Conservation (phyloP, 2,797 vertebrate genomes). For the Trichosurus vulpecula region DNA sequence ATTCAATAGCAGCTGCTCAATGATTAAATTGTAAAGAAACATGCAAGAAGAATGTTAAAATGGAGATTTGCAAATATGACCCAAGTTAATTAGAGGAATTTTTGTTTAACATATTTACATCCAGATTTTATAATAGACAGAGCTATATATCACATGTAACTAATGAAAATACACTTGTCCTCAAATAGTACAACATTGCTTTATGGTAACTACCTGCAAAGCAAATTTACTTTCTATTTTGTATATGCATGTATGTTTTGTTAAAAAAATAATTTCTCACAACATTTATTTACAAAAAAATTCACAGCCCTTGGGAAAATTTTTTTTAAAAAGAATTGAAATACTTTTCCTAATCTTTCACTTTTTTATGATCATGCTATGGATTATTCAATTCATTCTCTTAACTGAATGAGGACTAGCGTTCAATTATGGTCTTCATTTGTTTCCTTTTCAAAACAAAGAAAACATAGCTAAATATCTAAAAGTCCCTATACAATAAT, state of each 20-base stretch:
- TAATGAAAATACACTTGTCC: neutral
- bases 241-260: neutral
- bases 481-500: neutral
- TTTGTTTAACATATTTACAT: neutral
- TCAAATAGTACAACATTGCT: neutral
- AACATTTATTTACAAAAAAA: constrained; percentile 38
- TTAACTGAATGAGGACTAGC: neutral
- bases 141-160: neutral
- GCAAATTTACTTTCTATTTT: constrained; percentile 1
- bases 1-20: neutral
- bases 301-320: neutral
- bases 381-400: neutral
- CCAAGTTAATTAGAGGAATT: constrained; percentile 8
- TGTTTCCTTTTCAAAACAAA: neutral
- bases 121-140: constrained; percentile 27
- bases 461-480: neutral
- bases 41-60: constrained; percentile 23
- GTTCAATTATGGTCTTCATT: neutral
- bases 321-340: constrained; percentile 20
- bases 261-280: constrained; percentile 26
- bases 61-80: neutral
- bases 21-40: constrained; percentile 40
- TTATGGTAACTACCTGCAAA: constrained; percentile 16
- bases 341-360: constrained; percentile 23
- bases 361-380: neutral